These are phyloP conservation scores for Lymantria dispar DNA, from an alignment of 2,888 invertebrate species.

Conservation along the genomic window DNA sequence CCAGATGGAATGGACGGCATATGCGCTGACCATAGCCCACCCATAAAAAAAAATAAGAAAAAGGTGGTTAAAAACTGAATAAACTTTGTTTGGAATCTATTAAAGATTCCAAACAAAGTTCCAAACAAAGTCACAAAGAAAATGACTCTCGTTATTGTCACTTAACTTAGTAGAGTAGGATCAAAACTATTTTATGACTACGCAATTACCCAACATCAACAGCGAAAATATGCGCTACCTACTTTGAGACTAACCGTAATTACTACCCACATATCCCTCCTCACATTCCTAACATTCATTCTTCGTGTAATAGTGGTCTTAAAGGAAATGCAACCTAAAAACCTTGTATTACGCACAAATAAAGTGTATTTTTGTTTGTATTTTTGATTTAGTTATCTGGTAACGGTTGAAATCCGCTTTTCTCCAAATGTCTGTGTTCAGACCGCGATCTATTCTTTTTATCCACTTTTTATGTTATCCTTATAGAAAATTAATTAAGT, in stretches of 20 bases:
- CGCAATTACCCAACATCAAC: constrained; percentile 22
- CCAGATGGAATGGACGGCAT: no score
- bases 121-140: constrained; percentile 9
- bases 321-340: constrained; percentile 1
- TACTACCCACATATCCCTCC: constrained; percentile 34
- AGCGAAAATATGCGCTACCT: constrained; percentile 30
- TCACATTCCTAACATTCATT: constrained; percentile 46
- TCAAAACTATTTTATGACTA: constrained; percentile 32
- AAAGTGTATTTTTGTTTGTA: constrained; percentile 16
- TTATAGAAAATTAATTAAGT: constrained; percentile 75
- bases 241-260: constrained; percentile 35
- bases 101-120: constrained; percentile 5
- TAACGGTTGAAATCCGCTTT: constrained; percentile 59
- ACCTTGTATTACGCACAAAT: background rate
- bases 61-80: no score
- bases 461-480: constrained; percentile 55
- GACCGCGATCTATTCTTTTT: constrained; percentile 51
- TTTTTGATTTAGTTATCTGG: constrained; percentile 38
- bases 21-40: no score
- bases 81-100: background rate
- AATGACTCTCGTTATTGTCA: constrained; percentile 20
- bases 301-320: constrained; percentile 34
- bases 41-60: no score
- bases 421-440: constrained; percentile 52
- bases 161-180: constrained; percentile 24